These are phyloP conservation scores for Ursus arctos DNA, from an alignment of 2,113 vertebrate genomes.

Conservation along the genomic window DNA sequence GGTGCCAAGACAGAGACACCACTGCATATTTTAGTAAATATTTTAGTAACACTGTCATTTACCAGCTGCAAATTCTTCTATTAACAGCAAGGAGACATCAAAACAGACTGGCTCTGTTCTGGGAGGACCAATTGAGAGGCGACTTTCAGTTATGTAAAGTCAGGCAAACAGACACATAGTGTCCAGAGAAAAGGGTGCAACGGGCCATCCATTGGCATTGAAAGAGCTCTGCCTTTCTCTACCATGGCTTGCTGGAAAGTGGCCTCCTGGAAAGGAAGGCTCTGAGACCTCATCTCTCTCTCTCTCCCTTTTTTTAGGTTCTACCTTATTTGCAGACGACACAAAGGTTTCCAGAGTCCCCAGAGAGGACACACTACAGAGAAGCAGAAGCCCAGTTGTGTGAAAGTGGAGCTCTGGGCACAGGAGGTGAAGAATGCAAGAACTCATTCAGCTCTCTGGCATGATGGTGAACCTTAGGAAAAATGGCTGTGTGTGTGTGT, in stretches of 20 bases:
- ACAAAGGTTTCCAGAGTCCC: not conserved
- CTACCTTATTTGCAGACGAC: not conserved
- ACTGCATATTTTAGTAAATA: not conserved
- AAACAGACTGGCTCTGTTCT: slow-evolving; percentile 29
- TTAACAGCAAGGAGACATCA: not conserved
- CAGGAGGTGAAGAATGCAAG: rapidly evolving
- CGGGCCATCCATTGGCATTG: rapidly evolving
- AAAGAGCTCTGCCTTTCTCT: not conserved
- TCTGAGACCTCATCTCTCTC: not conserved
- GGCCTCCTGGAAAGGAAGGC: not conserved
- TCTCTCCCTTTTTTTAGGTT: not conserved
- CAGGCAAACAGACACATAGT: not conserved
- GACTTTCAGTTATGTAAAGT: not conserved
- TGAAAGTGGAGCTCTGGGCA: not conserved
- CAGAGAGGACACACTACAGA: not conserved
- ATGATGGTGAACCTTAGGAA: not conserved
- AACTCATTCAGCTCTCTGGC: not conserved
- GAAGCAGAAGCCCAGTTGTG: not conserved
- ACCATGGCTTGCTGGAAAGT: too few species aligned
- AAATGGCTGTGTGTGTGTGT: not conserved
- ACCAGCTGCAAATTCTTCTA: not conserved
- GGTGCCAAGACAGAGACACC: not conserved
- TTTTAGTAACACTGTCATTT: not conserved
- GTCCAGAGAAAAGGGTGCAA: not conserved
- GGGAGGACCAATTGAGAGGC: not conserved